A percentile compares a stretch with the other conserved stretches of the same genome.
These are phyloP conservation scores for Paedocypris sp. DNA, from an alignment of 2,113 vertebrate species.

Conservation along the genomic window DNA sequence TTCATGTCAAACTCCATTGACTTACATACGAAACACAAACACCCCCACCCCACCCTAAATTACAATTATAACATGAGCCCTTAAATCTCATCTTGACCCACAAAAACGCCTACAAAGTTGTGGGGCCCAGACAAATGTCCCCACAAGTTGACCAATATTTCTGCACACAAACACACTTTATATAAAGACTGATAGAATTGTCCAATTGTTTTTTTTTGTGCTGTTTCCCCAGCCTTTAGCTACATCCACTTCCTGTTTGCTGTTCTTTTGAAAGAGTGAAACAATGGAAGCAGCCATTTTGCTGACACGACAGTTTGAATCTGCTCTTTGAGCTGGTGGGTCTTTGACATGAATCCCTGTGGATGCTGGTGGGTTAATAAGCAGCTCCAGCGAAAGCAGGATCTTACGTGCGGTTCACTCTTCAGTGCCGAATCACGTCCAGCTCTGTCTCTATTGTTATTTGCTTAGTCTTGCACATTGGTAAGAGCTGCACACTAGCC, in stretches of 20 bases:
- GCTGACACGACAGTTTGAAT: slow-evolving; percentile 17
- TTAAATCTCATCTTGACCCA: too few species aligned
- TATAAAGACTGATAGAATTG: too few species aligned
- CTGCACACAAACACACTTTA: too few species aligned
- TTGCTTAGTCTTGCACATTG: neutral
- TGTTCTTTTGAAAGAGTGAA: slow-evolving; percentile 16
- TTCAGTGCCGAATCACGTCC: slow-evolving; percentile 15
- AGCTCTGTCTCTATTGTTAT: slow-evolving; percentile 6
- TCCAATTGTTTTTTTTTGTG: neutral
- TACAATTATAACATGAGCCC: neutral
- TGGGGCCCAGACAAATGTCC: too few species aligned
- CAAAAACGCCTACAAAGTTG: too few species aligned
- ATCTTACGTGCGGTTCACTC: neutral
- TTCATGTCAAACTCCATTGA: too few species aligned
- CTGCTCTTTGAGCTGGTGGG: slow-evolving; percentile 5
- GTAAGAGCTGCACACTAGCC: neutral
- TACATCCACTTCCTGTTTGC: neutral
- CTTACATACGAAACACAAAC: too few species aligned
- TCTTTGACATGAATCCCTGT: slow-evolving; percentile 5
- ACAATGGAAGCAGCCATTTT: slow-evolving; percentile 21
- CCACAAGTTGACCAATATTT: too few species aligned
- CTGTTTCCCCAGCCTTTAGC: neutral
- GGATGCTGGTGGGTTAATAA: slow-evolving; percentile 20
- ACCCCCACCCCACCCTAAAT: too few species aligned
- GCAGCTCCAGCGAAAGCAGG: slow-evolving; percentile 8